Base-by-base conservation (phyloP, 2,113 vertebrate genomes). In the Centropristis striata region DNA sequence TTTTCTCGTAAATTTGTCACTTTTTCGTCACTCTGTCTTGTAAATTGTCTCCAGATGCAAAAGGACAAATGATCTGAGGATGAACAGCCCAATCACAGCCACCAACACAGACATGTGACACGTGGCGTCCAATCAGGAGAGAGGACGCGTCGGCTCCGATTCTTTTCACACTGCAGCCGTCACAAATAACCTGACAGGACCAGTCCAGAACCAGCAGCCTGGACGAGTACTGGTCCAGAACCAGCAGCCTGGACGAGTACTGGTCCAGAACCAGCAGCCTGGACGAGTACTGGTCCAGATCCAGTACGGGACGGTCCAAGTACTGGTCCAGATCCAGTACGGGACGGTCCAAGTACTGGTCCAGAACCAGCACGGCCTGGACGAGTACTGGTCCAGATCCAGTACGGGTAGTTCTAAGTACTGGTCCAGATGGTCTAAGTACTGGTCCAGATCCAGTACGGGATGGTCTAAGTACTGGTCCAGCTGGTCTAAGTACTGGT, bases 161-260 rank as follows among this genome's bases (percentile, higher is more conserved):
- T 79, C 81, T 90, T 86, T 90, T 88, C 88, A 91, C 85, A 88
- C 84, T 80, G 86, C 61, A 25, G 59, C 75, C 8, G 0, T 13
- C n/a, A 44, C 16, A 1, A 47, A 1, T 8, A 11, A 47, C n/a
- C n/a, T n/a, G n/a, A n/a, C 41, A 44, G 36, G 36, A 8, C 36
- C 36, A 37, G 37, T 39, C 37, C 8, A 10, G 8, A 39, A 8
- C 37, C 37, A 39, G 1, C 2, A 39, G n/a, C n/a, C 8, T 10
- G 10, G 8, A 39, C 11, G 10, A 10, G 37, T 39, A 39, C 37
- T 39, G 37, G 37, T 12, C 37, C 2, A 3, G 1, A 39, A n/a
- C 47, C 51, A 60, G 39, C 20, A 54, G n/a, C n/a, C 28, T 13
- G 6, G 4, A 18, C 23, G 9, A 21, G 61, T 50, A 44, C 36